A percentile compares a stretch with the other conserved stretches of the same genome.
These are phyloP conservation scores for Arion vulgaris DNA, from an alignment of 1,140 invertebrate species.

Conservation along the genomic window DNA sequence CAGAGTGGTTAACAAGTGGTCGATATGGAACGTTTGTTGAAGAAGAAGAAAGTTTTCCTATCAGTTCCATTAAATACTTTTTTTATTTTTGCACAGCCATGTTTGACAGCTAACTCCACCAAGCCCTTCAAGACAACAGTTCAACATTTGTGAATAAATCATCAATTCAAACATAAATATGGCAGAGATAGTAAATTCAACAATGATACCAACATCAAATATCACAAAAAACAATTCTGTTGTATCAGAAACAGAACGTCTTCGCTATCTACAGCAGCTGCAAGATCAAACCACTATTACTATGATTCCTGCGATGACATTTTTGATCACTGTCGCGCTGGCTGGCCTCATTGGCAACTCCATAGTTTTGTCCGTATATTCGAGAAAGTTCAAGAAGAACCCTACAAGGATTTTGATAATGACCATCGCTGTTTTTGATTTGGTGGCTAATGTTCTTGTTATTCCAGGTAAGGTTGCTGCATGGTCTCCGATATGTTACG, in stretches of 20 bases:
- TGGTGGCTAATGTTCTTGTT: background rate
- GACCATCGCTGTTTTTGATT: background rate
- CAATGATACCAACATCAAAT: no score
- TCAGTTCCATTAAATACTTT: no score
- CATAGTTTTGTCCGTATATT: background rate
- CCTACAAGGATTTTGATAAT: background rate
- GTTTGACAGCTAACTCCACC: no score
- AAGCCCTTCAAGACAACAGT: no score
- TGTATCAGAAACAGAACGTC: background rate
- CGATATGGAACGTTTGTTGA: no score
- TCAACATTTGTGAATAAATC: no score
- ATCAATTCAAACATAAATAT: no score
- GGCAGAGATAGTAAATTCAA: no score
- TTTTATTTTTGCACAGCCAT: no score
- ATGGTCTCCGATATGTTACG: background rate
- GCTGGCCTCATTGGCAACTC: background rate
- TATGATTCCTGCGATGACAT: background rate
- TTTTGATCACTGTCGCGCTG: background rate
- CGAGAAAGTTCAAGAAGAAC: background rate
- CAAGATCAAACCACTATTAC: background rate
- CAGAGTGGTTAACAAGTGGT: no score
- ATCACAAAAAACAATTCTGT: no score
- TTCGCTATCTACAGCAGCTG: background rate
- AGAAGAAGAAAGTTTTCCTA: no score
- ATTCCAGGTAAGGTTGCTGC: background rate